phyloP scores from a whole-genome alignment of 2,113 vertebrate genomes.

The Oriolus oriolus region DNA sequence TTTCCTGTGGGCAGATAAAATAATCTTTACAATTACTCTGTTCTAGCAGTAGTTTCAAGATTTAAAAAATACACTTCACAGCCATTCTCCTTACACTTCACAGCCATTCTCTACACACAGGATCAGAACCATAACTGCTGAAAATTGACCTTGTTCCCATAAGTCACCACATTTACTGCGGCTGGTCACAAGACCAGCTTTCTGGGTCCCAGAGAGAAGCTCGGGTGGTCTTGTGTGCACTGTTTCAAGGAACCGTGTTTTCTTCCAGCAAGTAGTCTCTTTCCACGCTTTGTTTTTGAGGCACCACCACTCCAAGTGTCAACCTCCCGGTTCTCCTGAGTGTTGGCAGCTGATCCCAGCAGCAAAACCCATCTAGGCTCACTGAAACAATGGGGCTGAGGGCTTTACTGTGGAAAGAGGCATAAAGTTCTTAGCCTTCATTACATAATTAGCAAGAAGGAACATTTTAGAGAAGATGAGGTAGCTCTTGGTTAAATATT shows the following conservation, averaged over 20 bases:
- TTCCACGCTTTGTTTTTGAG: background rate
- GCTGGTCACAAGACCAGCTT: background rate
- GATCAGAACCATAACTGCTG: background rate
- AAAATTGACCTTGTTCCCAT: background rate
- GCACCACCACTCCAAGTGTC: background rate
- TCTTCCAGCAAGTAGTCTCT: background rate
- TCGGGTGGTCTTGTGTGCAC: background rate
- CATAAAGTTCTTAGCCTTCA: background rate
- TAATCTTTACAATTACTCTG: background rate
- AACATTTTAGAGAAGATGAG: background rate
- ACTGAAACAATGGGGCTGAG: background rate
- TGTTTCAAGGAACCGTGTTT: background rate
- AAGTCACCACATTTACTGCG: background rate
- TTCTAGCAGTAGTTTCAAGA: background rate
- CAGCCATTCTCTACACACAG: background rate
- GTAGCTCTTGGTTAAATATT: background rate
- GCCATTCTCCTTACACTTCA: background rate
- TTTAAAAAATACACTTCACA: background rate
- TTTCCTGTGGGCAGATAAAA: background rate
- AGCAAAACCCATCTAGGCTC: background rate
- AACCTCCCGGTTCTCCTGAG: background rate
- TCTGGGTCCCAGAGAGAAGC: background rate
- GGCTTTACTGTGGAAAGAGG: background rate
- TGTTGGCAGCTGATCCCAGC: background rate
- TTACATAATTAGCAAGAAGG: background rate